phyloP scores from a whole-genome alignment of 2,113 vertebrate genomes.

The Ovibos moschatus region DNA sequence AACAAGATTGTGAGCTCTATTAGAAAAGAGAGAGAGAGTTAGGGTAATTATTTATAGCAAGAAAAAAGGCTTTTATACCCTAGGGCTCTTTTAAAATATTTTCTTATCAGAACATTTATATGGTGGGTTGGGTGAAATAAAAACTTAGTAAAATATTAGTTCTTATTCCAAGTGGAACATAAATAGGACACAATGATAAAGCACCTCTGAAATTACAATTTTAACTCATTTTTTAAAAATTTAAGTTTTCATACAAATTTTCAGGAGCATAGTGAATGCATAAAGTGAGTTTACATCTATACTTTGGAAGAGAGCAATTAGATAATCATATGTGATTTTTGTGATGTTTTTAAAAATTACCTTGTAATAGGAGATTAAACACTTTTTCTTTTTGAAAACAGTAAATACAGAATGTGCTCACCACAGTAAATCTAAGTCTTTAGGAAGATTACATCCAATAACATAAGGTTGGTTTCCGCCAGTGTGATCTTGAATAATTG shows the following conservation, averaged over 20 bases:
- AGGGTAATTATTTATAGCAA: conserved; percentile 4
- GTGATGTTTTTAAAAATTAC: conserved; percentile 10
- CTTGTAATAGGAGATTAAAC: neutral
- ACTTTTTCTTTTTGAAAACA: conserved; percentile 21
- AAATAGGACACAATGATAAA: neutral
- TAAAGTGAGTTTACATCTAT: neutral
- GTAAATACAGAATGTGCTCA: neutral
- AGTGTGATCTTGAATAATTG: conserved; percentile 29
- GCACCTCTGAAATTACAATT: neutral
- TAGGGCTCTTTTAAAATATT: conserved; percentile 37
- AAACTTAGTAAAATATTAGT: conserved; percentile 2
- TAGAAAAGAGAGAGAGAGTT: neutral
- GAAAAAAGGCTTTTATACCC: conserved; percentile 7
- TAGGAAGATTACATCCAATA: neutral
- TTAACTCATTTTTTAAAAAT: conserved; percentile 5
- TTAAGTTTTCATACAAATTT: neutral
- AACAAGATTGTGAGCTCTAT: neutral
- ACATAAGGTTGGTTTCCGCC: neutral
- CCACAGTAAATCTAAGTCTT: neutral
- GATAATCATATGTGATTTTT: neutral
- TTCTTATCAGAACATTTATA: conserved; percentile 54
- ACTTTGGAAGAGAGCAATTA: conserved; percentile 10
- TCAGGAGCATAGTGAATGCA: neutral
- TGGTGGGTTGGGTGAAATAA: neutral
- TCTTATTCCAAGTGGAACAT: conserved; percentile 18